phyloP scores from a whole-genome alignment of 2,888 invertebrate species.

The Drosophila testacea region DNA sequence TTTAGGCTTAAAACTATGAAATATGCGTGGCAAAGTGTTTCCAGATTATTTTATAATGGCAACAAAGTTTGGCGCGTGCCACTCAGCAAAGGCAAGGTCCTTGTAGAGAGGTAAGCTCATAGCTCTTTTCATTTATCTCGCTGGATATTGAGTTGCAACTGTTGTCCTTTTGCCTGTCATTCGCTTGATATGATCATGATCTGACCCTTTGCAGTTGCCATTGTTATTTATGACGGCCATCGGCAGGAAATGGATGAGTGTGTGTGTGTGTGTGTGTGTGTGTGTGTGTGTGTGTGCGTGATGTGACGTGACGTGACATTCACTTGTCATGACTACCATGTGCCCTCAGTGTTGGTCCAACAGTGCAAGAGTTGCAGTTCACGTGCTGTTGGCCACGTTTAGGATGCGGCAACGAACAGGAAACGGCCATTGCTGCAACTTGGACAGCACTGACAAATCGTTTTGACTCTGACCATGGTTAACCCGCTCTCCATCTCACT shows the following conservation, averaged over 20 bases:
- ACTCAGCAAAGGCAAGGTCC: conserved; percentile 5
- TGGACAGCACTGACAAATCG: conserved; percentile 65
- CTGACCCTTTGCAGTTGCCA: conserved; percentile 8
- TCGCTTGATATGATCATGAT: conserved; percentile 40
- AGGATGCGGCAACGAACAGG: conserved; percentile 28
- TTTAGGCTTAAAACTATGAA: conserved; percentile 67
- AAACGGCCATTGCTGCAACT: conserved; percentile 32
- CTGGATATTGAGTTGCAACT: conserved; percentile 24
- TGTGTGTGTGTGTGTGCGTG: conserved; percentile 11
- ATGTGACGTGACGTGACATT: conserved; percentile 43
- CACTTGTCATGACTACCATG: conserved; percentile 50
- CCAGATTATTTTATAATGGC: conserved; percentile 30
- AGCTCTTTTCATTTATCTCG: conserved; percentile 6
- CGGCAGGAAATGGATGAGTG: conserved; percentile 64
- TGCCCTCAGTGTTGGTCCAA: conserved; percentile 5
- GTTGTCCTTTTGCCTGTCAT: conserved; percentile 32
- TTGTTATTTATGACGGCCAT: conserved; percentile 72
- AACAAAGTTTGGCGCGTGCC: conserved; percentile 21
- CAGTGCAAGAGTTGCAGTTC: conserved; percentile 30
- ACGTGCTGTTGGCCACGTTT: conserved; percentile 37
- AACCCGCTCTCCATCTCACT: not conserved
- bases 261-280: conserved; percentile 51
- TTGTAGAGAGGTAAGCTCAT: not conserved
- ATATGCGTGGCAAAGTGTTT: conserved; percentile 44
- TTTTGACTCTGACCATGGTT: conserved; percentile 32